Evolutionary conservation across 2,113 vertebrate species (phyloP).

Genomic region (Neogale vison): DNA sequence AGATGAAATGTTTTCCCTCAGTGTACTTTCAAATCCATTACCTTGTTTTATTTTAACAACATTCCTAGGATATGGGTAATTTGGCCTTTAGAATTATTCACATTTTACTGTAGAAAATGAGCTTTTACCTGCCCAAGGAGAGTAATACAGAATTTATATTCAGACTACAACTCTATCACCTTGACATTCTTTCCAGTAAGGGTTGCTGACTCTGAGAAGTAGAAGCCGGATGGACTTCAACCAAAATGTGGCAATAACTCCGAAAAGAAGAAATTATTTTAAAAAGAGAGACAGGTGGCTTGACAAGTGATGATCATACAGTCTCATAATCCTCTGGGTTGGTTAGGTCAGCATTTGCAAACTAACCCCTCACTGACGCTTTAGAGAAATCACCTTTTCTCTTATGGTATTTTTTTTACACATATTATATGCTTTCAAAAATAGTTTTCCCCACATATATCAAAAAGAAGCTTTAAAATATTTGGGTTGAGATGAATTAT

Average conservation of each 20-base stretch:
- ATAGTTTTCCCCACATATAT: neutral
- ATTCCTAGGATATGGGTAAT: neutral
- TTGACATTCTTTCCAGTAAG: constrained; percentile 5
- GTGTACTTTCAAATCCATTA: neutral
- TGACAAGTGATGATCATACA: neutral
- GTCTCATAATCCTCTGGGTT: neutral
- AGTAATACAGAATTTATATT: neutral
- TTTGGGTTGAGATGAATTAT: neutral
- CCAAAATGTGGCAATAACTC: neutral
- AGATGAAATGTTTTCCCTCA: neutral
- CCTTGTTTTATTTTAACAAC: constrained; percentile 48
- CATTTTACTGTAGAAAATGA: constrained; percentile 6
- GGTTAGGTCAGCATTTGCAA: neutral
- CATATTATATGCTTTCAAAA: neutral
- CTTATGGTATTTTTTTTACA: neutral
- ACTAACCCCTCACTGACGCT: neutral
- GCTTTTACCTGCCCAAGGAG: neutral
- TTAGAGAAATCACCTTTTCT: neutral
- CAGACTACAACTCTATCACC: neutral
- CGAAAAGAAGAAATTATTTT: neutral
- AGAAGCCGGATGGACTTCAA: neutral
- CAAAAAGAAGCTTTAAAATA: constrained; percentile 11
- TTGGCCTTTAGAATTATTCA: constrained; percentile 11
- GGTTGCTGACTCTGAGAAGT: neutral
- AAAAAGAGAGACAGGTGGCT: neutral